phyloP scores from a whole-genome alignment of 2,113 vertebrate species.

The Pandion haliaetus region DNA sequence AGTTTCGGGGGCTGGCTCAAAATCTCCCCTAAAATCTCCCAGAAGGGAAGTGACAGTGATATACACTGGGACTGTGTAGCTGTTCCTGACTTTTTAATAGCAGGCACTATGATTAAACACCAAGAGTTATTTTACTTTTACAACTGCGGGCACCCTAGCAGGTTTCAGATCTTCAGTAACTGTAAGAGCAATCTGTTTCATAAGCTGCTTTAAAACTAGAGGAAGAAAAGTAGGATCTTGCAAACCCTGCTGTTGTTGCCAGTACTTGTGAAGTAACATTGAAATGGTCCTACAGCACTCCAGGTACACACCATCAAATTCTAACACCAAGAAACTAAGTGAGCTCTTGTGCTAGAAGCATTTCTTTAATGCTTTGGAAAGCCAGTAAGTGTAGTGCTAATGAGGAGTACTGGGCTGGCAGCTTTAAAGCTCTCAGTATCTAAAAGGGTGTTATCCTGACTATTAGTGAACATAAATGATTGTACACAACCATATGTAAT shows the following conservation, averaged over 20 bases:
- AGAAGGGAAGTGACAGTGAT: neutral
- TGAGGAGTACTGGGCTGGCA: neutral
- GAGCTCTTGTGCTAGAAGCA: neutral
- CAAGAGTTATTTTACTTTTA: slow-evolving; percentile 71
- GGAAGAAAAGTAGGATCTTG: neutral
- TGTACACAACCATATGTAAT: neutral
- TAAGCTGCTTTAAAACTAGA: slow-evolving; percentile 82
- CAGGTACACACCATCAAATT: neutral
- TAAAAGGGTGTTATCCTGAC: neutral
- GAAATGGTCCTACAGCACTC: neutral
- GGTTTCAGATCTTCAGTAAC: slow-evolving; percentile 77
- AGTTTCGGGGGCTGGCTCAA: neutral
- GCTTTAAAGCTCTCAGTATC: neutral
- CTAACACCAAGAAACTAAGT: neutral
- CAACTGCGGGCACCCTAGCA: slow-evolving; percentile 73
- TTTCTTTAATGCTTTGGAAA: neutral
- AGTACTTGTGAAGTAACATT: neutral
- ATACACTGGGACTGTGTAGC: neutral
- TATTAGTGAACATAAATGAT: neutral
- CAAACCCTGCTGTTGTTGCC: neutral
- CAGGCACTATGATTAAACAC: neutral
- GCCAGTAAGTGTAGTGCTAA: neutral
- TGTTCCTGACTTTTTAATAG: neutral
- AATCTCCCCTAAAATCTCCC: neutral
- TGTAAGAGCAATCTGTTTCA: slow-evolving; percentile 77